Conservation (phyloP, 2,888 invertebrate species). For the Amblyjoppa fuscipennis region DNA sequence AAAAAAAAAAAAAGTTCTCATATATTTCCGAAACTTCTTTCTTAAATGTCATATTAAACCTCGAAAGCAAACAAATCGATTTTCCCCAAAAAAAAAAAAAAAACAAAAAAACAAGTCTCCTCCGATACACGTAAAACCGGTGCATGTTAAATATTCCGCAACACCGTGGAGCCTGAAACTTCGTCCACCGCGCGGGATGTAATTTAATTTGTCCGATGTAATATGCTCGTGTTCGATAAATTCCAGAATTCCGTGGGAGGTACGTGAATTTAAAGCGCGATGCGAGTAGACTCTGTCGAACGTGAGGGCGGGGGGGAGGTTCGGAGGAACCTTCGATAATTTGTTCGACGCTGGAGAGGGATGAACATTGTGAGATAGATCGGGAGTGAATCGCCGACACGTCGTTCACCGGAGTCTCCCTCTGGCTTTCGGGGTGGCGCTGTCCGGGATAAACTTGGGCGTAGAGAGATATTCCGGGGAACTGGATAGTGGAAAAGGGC, state of each 20-base stretch:
- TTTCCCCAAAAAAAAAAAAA: not conserved
- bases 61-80: not conserved
- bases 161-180: slow-evolving; percentile 17
- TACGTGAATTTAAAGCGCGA: slow-evolving; percentile 58
- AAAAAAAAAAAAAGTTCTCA: no score
- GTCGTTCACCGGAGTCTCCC: slow-evolving; percentile 65
- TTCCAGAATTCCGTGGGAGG: slow-evolving; percentile 42
- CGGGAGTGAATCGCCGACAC: slow-evolving; percentile 69
- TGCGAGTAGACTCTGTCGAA: slow-evolving; percentile 46
- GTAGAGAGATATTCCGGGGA: slow-evolving; percentile 24
- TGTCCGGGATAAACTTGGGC: slow-evolving; percentile 20
- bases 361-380: slow-evolving; percentile 60
- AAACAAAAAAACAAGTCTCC: not conserved
- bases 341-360: slow-evolving; percentile 52
- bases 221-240: slow-evolving; percentile 57
- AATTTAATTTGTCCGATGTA: slow-evolving; percentile 50
- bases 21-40: not conserved
- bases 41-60: not conserved
- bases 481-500: slow-evolving; percentile 38
- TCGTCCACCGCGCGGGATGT: slow-evolving; percentile 38
- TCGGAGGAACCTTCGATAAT: slow-evolving; percentile 65
- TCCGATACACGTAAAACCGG: slow-evolving; percentile 5
- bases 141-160: slow-evolving; percentile 20
- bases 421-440: slow-evolving; percentile 14
- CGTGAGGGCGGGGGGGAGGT: slow-evolving; percentile 4